A percentile compares a stretch with the other conserved stretches of the same genome.
Evolutionary conservation across 2,797 vertebrate species (phyloP).

Genomic region (Pristis pectinata): DNA sequence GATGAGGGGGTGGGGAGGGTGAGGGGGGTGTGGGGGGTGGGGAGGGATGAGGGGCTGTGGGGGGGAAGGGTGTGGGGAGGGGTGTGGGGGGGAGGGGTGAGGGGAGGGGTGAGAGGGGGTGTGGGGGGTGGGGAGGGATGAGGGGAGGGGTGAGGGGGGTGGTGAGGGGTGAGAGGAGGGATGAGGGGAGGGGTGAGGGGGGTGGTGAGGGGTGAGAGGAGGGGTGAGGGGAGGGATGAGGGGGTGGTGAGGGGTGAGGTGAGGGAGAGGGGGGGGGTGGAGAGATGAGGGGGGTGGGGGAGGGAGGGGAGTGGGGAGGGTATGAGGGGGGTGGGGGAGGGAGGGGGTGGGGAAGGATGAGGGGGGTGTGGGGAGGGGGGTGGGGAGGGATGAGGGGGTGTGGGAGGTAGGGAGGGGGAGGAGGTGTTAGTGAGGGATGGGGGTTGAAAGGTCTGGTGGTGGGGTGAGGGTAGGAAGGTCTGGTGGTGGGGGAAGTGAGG

Average conservation of each 20-base stretch:
- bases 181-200: neutral
- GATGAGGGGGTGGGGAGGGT: too few species aligned
- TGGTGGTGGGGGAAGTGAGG: too few species aligned
- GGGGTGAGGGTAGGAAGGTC: too few species aligned
- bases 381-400: too few species aligned
- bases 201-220: neutral
- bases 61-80: neutral
- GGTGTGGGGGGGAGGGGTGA: slow-evolving; percentile 31
- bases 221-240: neutral
- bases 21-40: too few species aligned
- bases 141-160: neutral
- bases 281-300: neutral
- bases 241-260: neutral
- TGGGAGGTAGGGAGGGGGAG: too few species aligned
- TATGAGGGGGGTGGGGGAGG: too few species aligned
- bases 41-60: too few species aligned
- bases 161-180: neutral
- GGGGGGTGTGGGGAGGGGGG: too few species aligned
- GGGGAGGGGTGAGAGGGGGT: neutral
- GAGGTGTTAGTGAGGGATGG: too few species aligned
- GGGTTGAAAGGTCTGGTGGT: too few species aligned
- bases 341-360: too few species aligned
- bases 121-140: neutral
- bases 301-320: neutral
- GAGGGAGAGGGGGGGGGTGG: neutral